Percentiles rank a stretch among this genome's conserved stretches.
These are phyloP conservation scores for Numenius phaeopus DNA, from an alignment of 2,797 vertebrate genomes.

Conservation along the genomic window DNA sequence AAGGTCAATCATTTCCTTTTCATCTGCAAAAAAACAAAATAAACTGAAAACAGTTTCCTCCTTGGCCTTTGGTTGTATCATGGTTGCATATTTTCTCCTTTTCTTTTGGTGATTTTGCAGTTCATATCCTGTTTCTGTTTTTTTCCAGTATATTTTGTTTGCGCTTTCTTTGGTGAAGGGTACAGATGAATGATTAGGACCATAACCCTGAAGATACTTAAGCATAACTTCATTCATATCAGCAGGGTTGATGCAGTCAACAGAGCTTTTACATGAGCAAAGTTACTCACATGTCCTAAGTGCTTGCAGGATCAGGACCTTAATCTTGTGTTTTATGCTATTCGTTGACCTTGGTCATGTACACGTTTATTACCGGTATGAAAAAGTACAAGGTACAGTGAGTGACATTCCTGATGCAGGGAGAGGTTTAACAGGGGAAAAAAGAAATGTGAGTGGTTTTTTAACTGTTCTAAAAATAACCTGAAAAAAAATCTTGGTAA, in stretches of 20 bases:
- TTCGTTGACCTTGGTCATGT: constrained; percentile 65
- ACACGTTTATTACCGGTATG: constrained; percentile 57
- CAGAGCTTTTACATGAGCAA: constrained; percentile 3
- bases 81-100: not conserved
- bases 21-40: constrained; percentile 15
- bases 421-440: constrained; percentile 45
- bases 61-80: constrained; percentile 1
- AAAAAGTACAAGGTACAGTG: constrained; percentile 52
- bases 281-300: constrained; percentile 45
- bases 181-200: not conserved
- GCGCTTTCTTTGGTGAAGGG: not conserved
- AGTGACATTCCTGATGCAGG: constrained; percentile 45
- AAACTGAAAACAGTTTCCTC: constrained; percentile 26
- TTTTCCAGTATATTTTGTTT: not conserved
- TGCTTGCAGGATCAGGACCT: constrained; percentile 64
- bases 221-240: constrained; percentile 35
- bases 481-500: constrained; percentile 48
- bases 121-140: not conserved
- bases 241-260: not conserved
- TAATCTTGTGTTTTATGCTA: constrained; percentile 70
- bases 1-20: constrained; percentile 20
- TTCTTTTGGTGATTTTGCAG: not conserved
- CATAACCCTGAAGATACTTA: not conserved
- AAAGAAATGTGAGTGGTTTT: constrained; percentile 16
- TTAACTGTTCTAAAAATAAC: constrained; percentile 64